Base-by-base conservation (phyloP, 2,113 vertebrate species). In the Climacteris rufus region DNA sequence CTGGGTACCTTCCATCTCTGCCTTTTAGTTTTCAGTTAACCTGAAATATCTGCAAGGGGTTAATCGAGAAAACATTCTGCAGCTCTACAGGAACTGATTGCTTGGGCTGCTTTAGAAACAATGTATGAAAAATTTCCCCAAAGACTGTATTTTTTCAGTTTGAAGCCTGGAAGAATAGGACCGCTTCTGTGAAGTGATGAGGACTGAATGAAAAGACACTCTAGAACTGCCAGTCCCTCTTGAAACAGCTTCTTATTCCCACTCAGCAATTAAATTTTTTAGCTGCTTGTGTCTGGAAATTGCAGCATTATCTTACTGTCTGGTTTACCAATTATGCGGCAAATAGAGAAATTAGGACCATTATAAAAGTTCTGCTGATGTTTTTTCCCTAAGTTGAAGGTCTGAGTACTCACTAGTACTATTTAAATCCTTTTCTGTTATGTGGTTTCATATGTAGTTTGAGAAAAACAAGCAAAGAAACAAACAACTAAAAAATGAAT, bases 101-200 rank as follows among this genome's bases (percentile, higher is more conserved):
- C 65, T 84, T 72, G 27, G 64, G 30, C 79, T 90, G 44, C 57
- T 89, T 95, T 89, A 89, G 83, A 95, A 97, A 88, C 54, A 89
- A 65, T 91, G 54, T 61, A 68, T 50, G 76, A 89, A 90, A 96
- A 65, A 95, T 91, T 95, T 96, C 76, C 88, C 93, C 47, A 87
- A 87, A 93, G 83, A 54, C 69, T 92, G 37, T 78, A 40, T 15
- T 59, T 90, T 89, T 94, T 82, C 33, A 56, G 33, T 70, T 63
- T 89, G 86, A 95, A 95, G 77, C 35, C 56, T 7, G 2, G 45
- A 95, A 91, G 44, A 72, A 88, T 50, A 52, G 39, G 96, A 79
- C 68, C 10, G 22, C 53, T 92, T 53, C 87, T 95, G 83, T 77
- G 86, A 96, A 93, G 59, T 6, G 17, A 59, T 31, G 37, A 94